phyloP scores from a whole-genome alignment of 2,797 vertebrate genomes.

The Botia kubotai region DNA sequence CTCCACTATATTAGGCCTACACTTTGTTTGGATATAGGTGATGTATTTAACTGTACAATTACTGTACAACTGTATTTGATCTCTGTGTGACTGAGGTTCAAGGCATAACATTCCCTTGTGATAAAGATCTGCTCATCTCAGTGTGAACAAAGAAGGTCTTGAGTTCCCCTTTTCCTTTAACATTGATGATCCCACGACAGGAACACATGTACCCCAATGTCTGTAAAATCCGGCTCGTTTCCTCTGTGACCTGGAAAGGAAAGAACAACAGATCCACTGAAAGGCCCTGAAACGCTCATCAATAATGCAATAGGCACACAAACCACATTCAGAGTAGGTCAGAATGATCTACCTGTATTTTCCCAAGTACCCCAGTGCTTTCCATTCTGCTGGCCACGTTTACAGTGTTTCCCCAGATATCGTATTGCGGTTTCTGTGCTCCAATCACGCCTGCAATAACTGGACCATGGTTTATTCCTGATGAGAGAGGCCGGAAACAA shows the following conservation, averaged over 20 bases:
- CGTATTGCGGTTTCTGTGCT: conserved; percentile 98
- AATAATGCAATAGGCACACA: conserved; percentile 75
- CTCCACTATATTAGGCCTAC: conserved; percentile 19
- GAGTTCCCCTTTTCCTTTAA: conserved; percentile 96
- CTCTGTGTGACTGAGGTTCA: conserved; percentile 81
- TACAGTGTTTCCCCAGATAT: conserved; percentile 98
- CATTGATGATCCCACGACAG: conserved; percentile 95
- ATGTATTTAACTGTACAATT: conserved; percentile 27
- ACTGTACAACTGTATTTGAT: conserved; percentile 37
- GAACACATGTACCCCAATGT: conserved; percentile 92
- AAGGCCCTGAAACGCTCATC: conserved; percentile 10
- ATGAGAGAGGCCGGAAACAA: conserved; percentile 3
- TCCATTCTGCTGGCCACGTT: conserved; percentile 98
- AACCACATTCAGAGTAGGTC: conserved; percentile 3
- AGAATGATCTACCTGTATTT: conserved; percentile 86
- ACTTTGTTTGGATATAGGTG: not conserved
- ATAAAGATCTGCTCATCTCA: conserved; percentile 93
- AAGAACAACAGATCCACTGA: not conserved
- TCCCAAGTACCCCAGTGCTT: conserved; percentile 94
- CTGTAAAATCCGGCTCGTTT: conserved; percentile 86
- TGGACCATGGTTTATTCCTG: conserved; percentile 96
- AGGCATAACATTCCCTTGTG: conserved; percentile 91
- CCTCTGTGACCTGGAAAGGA: conserved; percentile 88
- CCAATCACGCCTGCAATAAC: conserved; percentile 97
- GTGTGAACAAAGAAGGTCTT: conserved; percentile 97